These are phyloP conservation scores for Rhynchomys soricoides DNA, from an alignment of 2,113 vertebrate genomes.

Conservation along the genomic window DNA sequence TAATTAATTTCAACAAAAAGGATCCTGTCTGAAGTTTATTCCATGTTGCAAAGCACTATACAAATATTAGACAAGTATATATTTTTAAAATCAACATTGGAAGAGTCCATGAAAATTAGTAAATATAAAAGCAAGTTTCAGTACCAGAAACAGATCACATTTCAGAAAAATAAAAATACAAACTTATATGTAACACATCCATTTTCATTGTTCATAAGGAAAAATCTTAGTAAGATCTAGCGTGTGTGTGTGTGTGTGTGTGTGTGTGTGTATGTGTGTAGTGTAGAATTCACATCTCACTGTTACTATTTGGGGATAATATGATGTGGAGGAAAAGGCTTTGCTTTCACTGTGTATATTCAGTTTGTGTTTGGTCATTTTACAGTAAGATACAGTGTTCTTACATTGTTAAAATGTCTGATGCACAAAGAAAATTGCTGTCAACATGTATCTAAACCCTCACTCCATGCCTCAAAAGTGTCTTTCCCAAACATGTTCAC, in stretches of 20 bases:
- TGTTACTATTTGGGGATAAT: neutral
- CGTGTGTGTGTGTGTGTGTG: neutral
- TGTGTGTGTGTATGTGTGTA: neutral
- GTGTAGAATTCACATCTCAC: neutral
- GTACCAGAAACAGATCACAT: neutral
- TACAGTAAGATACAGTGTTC: neutral
- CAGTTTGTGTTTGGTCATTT: slow-evolving; percentile 39
- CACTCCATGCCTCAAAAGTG: slow-evolving; percentile 1
- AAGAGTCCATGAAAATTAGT: neutral
- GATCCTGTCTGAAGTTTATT: neutral
- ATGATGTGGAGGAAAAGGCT: neutral
- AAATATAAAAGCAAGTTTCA: slow-evolving; percentile 39
- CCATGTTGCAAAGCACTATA: neutral
- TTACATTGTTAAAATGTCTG: neutral
- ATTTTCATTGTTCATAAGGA: neutral
- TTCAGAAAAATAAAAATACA: slow-evolving; percentile 10
- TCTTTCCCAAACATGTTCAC: slow-evolving; percentile 47
- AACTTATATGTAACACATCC: neutral
- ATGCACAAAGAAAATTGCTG: slow-evolving; percentile 38
- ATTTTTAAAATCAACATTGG: neutral
- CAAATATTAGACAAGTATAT: slow-evolving; percentile 14
- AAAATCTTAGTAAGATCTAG: neutral
- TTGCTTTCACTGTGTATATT: neutral
- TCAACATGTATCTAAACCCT: slow-evolving; percentile 34
- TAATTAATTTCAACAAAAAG: neutral